Base-by-base conservation (phyloP, 2,113 vertebrate genomes). In the Serinus canaria region DNA sequence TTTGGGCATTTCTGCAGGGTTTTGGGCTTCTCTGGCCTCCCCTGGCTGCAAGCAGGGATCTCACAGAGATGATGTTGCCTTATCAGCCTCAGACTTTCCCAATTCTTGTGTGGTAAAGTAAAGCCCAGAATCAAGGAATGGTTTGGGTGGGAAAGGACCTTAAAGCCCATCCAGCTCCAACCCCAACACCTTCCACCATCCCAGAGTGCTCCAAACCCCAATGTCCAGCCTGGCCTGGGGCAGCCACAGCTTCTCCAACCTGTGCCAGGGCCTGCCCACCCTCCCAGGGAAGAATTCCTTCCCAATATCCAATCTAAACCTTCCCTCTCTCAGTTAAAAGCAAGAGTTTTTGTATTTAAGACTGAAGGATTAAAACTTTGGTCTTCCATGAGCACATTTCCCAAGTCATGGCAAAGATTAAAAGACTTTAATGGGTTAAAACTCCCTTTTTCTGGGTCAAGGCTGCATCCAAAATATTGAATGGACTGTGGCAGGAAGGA, bases 181-280 rank as follows among this genome's bases (percentile, higher is more conserved):
- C 4, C 10, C 28, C 6, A 31, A 19, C 21, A 35, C 8, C 30
- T 77, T 3, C 41, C 41, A 35, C 31, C 0, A 0, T 7, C 35
- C 49, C 55, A 63, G 35, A 6, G 0, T 62, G 30, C 35, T 56
- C 47, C 46, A n/a, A 46, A 3, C 13, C 19, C 13, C 56, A 24
- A 0, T 0, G 0, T 46, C 60, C 79, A 69, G 0, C 41, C 47
- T 28, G 41, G 30, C 12, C 35, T 55, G n/a, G 39, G 20, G 24
- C 46, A 82, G 37, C 24, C 62, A 19, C 55, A 83, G 39, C 47
- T 83, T 0, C 70, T 41, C 55, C 60, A 53, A 72, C 1, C 41
- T 35, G 14, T 49, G 25, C 58, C 85, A 56, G 50, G 18, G 10
- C 28, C 19, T 75, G 0, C 1, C 7, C n/a, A 68, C 3, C 35